Conservation (phyloP, 2,113 vertebrate genomes). For the Microcebus murinus region DNA sequence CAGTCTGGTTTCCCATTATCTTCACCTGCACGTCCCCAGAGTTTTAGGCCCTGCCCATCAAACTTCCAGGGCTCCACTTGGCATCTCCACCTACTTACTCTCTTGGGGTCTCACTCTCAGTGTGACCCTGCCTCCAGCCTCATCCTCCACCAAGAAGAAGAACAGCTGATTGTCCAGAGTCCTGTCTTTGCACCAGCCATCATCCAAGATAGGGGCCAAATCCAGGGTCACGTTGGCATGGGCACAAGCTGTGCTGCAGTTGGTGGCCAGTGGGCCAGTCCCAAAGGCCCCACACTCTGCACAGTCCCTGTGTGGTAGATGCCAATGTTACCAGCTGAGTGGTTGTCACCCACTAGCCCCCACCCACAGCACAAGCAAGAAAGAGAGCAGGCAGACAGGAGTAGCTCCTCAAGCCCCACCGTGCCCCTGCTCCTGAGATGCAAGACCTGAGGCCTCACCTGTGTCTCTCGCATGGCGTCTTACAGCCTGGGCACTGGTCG, state of each 20-base stretch:
- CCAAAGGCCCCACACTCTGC: slow-evolving; percentile 81
- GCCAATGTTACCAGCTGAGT: not conserved
- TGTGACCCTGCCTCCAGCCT: not conserved
- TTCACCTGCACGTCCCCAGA: not conserved
- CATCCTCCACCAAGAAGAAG: slow-evolving; percentile 75
- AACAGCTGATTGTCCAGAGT: slow-evolving; percentile 73
- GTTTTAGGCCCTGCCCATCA: not conserved
- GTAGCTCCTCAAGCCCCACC: not conserved
- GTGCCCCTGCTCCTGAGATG: not conserved
- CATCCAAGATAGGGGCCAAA: slow-evolving; percentile 32
- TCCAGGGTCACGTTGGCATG: slow-evolving; percentile 66
- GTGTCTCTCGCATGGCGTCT: slow-evolving; percentile 73
- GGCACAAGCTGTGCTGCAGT: slow-evolving; percentile 74
- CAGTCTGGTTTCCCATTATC: not conserved
- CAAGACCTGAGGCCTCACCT: slow-evolving; percentile 42
- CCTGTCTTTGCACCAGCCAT: slow-evolving; percentile 79
- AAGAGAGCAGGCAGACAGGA: not conserved
- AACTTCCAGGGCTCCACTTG: not conserved
- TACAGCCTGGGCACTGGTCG: slow-evolving; percentile 78
- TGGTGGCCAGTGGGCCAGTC: slow-evolving; percentile 71
- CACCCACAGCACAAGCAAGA: not conserved
- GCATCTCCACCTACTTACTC: slow-evolving; percentile 60
- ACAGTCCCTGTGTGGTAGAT: slow-evolving; percentile 75
- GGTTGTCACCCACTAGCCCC: not conserved
- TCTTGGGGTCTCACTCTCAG: slow-evolving; percentile 71